Evolutionary conservation across 2,888 invertebrate species (phyloP).

Genomic region (Megalurothrips usitatus): DNA sequence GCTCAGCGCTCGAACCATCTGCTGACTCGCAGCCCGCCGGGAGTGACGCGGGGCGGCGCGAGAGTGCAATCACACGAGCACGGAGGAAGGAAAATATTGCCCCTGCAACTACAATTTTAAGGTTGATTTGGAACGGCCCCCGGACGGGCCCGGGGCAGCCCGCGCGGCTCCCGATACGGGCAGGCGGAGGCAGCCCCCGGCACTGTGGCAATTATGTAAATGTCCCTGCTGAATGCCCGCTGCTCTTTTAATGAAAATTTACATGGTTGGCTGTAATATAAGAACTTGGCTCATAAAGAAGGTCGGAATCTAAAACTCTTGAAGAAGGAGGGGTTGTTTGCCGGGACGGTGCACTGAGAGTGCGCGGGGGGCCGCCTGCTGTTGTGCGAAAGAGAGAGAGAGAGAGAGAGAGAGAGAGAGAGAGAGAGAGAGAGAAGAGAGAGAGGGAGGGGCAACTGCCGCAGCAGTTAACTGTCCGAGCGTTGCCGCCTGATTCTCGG

Average conservation of each 20-base stretch:
- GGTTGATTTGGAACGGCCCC: too few species aligned
- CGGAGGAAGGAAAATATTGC: too few species aligned
- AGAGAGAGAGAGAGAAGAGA: too few species aligned
- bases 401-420: too few species aligned
- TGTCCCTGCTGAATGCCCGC: conserved; percentile 2
- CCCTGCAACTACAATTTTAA: too few species aligned
- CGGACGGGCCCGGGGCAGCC: too few species aligned
- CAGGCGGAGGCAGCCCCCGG: background rate
- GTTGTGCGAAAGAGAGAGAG: background rate
- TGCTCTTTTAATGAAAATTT: conserved; percentile 25
- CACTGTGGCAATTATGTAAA: conserved; percentile 8
- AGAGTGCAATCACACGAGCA: too few species aligned
- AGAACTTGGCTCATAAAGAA: conserved; percentile 26
- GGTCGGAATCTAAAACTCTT: conserved; percentile 3
- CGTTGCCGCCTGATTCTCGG: background rate
- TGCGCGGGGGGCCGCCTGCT: background rate
- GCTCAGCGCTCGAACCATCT: too few species aligned
- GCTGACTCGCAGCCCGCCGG: too few species aligned
- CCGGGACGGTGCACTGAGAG: background rate
- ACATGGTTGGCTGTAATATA: conserved; percentile 20
- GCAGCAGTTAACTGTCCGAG: background rate
- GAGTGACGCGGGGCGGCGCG: too few species aligned
- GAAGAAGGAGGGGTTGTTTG: background rate
- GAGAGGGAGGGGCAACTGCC: too few species aligned
- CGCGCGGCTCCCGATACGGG: background rate